phyloP scores from a whole-genome alignment of 2,888 invertebrate genomes.

The Lasioglossum figueresi region DNA sequence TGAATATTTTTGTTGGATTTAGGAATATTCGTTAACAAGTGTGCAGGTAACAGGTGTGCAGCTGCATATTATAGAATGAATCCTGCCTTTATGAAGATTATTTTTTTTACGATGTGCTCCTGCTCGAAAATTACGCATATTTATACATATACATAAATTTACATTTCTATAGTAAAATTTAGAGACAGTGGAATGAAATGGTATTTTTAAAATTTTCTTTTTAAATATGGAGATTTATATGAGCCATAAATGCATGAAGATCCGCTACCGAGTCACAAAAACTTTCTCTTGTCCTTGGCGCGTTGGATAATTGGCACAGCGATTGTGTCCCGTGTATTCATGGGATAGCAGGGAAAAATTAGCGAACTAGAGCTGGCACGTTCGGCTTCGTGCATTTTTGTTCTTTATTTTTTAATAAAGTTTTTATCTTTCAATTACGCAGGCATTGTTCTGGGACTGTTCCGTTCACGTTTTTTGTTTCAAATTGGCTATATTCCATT shows the following conservation, averaged over 20 bases:
- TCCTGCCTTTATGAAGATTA: neutral
- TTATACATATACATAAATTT: neutral
- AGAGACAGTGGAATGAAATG: neutral
- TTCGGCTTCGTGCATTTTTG: neutral
- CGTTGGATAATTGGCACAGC: neutral
- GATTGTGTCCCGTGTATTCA: neutral
- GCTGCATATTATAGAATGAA: neutral
- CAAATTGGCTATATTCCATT: neutral
- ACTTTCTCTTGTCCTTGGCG: neutral
- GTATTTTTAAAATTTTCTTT: neutral
- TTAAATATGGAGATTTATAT: neutral
- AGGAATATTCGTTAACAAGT: neutral
- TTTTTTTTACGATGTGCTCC: neutral
- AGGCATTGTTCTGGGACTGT: neutral
- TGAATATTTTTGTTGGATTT: neutral
- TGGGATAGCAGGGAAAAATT: neutral
- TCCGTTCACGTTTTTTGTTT: neutral
- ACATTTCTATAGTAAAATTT: neutral
- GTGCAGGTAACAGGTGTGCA: neutral
- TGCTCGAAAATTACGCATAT: neutral
- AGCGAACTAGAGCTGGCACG: neutral
- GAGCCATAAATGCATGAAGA: neutral
- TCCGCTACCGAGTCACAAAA: neutral
- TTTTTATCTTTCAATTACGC: constrained; percentile 3
- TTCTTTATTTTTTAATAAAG: neutral